Percentiles rank a stretch among this genome's conserved stretches.
Conservation (phyloP, 2,888 invertebrate species). For the Ommatoiulus sabulosus region DNA sequence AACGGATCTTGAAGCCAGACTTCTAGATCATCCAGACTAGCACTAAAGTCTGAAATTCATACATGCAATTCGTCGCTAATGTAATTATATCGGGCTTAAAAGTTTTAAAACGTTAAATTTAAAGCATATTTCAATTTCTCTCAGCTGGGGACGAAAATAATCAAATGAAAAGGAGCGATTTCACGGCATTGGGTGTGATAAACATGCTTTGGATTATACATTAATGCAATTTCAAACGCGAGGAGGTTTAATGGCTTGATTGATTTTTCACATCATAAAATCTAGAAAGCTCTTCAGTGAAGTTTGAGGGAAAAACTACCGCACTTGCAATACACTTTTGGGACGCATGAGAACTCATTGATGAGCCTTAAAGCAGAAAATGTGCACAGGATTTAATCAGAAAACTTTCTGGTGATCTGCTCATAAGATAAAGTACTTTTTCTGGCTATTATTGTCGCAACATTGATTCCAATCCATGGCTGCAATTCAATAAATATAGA, state of each 20-base stretch:
- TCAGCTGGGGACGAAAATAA: not conserved
- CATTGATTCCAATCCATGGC: not conserved
- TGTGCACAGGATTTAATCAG: not conserved
- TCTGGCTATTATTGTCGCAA: not conserved
- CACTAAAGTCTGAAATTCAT: not conserved
- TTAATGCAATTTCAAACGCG: not conserved
- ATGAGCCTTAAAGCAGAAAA: not conserved
- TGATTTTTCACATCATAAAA: slow-evolving; percentile 3
- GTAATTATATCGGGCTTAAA: not conserved
- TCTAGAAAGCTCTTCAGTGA: not conserved
- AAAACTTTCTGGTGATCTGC: not conserved
- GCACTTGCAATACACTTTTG: not conserved
- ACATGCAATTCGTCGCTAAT: not conserved
- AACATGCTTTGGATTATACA: not conserved
- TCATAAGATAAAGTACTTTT: not conserved
- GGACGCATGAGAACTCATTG: not conserved
- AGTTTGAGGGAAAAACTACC: not conserved
- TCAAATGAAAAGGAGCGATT: not conserved
- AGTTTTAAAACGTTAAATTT: not conserved
- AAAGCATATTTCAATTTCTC: not conserved
- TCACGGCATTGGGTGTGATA: not conserved
- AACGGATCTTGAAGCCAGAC: not conserved
- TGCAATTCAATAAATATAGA: not conserved
- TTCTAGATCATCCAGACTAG: not conserved
- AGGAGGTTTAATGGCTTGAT: not conserved